These are phyloP conservation scores for Xylocopa sonorina DNA, from an alignment of 1,140 invertebrate genomes.

Conservation along the genomic window DNA sequence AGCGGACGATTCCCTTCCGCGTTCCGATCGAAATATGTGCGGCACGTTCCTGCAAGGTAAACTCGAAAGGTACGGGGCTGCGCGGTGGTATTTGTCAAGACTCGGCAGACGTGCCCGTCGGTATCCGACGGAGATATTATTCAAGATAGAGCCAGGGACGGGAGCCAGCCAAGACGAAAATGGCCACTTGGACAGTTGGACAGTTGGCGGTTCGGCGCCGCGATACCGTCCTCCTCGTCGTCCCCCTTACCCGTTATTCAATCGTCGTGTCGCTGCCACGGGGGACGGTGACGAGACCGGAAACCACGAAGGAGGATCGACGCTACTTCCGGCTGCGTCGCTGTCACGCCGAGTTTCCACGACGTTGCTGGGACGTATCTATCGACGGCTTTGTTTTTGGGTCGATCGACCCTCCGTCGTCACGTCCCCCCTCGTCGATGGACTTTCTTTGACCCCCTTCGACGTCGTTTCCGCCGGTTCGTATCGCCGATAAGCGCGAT, in stretches of 20 bases:
- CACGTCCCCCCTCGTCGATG: slow-evolving; percentile 13
- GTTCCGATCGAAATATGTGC: slow-evolving; percentile 58
- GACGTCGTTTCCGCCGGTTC: slow-evolving; percentile 35
- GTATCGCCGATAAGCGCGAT: slow-evolving; percentile 25
- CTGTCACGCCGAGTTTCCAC: slow-evolving; percentile 66
- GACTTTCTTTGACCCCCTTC: slow-evolving; percentile 35
- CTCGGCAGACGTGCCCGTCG: slow-evolving; percentile 59
- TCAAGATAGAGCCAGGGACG: slow-evolving; percentile 62
- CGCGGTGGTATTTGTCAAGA: slow-evolving; percentile 65
- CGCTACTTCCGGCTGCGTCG: slow-evolving; percentile 43
- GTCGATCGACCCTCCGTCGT: slow-evolving; percentile 56
- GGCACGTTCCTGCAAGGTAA: slow-evolving; percentile 60
- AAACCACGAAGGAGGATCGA: slow-evolving; percentile 41
- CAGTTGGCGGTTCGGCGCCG: slow-evolving; percentile 61
- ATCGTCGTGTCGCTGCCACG: not conserved
- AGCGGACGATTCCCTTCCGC: slow-evolving; percentile 44
- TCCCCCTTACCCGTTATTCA: slow-evolving; percentile 4
- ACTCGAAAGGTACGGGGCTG: slow-evolving; percentile 60
- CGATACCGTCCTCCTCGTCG: not conserved
- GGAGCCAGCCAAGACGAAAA: slow-evolving; percentile 58
- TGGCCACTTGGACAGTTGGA: slow-evolving; percentile 74
- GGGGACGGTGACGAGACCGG: not conserved
- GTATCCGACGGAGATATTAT: slow-evolving; percentile 63
- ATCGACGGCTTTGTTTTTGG: slow-evolving; percentile 71
- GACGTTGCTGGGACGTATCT: slow-evolving; percentile 64